Percentiles rank a stretch among this genome's conserved stretches.
phyloP scores from a whole-genome alignment of 2,888 invertebrate genomes.

The Parnassius apollo region DNA sequence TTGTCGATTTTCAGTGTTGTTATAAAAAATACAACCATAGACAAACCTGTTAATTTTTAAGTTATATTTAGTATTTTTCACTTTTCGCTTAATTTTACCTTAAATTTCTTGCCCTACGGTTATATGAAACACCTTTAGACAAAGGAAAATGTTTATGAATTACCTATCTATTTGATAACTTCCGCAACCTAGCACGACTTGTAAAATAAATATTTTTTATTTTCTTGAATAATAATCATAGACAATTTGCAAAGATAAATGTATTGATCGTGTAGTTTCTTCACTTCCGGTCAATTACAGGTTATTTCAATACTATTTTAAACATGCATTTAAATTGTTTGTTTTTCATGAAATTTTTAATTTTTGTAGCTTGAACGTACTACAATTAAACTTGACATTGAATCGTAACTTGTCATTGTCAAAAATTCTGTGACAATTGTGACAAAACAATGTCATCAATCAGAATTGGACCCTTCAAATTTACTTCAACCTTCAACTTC shows the following conservation, averaged over 20 bases:
- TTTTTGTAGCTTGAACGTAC: no score
- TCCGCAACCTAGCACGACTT: no score
- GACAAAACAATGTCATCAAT: slow-evolving; percentile 34
- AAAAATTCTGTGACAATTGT: slow-evolving; percentile 39
- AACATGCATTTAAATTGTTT: background rate
- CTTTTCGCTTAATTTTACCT: no score
- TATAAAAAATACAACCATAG: slow-evolving; percentile 23
- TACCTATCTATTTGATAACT: no score
- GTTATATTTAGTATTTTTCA: no score
- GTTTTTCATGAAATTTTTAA: background rate
- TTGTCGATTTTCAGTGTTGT: slow-evolving; percentile 24
- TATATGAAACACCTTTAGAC: no score
- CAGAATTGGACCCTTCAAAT: background rate
- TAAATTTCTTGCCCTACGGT: no score
- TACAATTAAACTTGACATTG: slow-evolving; percentile 14
- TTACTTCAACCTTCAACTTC: background rate
- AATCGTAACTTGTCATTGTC: slow-evolving; percentile 36
- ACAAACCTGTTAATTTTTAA: background rate
- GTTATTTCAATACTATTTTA: slow-evolving; percentile 34
- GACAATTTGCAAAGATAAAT: slow-evolving; percentile 30
- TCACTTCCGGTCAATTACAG: slow-evolving; percentile 40
- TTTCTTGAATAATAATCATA: slow-evolving; percentile 14
- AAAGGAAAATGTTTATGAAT: no score
- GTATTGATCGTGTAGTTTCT: slow-evolving; percentile 40
- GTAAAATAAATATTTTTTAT: background rate